Evolutionary conservation across 2,797 vertebrate species (phyloP).

Genomic region (Arctocebus calabarensis): DNA sequence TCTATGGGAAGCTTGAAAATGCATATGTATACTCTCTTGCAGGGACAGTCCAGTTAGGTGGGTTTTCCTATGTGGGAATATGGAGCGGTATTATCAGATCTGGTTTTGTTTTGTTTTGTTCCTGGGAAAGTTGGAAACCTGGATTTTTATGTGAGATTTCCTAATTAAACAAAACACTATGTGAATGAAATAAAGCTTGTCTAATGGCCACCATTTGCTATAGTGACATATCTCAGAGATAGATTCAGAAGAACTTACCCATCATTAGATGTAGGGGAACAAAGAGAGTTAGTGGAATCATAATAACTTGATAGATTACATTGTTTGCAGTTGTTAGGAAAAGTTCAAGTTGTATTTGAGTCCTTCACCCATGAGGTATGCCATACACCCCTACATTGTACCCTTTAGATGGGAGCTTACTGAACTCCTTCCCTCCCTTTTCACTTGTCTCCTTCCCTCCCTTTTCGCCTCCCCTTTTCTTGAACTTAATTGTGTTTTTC

Average conservation of each 20-base stretch:
- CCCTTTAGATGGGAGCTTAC: too few relatives aligned
- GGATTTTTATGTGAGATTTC: conserved; percentile 11
- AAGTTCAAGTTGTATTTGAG: too few relatives aligned
- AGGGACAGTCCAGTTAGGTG: background rate
- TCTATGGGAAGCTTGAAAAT: background rate
- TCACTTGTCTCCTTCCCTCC: too few relatives aligned
- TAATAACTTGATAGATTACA: background rate
- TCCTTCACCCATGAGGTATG: too few relatives aligned
- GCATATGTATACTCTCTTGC: background rate
- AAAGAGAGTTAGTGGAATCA: background rate
- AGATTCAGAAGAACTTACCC: background rate
- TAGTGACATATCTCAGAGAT: background rate
- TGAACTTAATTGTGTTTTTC: too few relatives aligned
- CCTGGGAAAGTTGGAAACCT: background rate
- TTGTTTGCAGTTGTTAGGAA: too few relatives aligned
- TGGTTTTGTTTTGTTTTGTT: background rate
- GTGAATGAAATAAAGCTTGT: background rate
- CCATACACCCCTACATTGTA: too few relatives aligned
- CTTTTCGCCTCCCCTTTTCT: too few relatives aligned
- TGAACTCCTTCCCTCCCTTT: too few relatives aligned
- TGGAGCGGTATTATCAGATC: background rate
- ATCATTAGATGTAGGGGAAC: background rate
- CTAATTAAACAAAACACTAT: background rate
- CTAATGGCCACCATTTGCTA: background rate
- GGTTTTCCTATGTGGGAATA: background rate